Conservation (phyloP, 2,113 vertebrate species). For the Platysternon megacephalum region DNA sequence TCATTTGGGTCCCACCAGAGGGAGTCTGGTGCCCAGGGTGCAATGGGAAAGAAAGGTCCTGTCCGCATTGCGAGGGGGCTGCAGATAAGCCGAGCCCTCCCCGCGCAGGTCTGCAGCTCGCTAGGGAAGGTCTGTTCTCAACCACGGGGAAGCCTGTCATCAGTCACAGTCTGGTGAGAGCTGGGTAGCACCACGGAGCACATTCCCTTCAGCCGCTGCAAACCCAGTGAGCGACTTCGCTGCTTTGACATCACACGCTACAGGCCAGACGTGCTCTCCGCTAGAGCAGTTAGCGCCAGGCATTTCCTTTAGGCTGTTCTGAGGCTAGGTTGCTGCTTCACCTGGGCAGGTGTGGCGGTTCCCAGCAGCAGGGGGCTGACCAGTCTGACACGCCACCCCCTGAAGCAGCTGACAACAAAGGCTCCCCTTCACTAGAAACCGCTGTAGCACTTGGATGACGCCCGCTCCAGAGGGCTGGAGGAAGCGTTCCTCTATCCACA, state of each 20-base stretch:
- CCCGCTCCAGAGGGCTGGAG: neutral
- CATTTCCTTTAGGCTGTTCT: too few relatives aligned
- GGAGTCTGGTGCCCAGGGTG: neutral
- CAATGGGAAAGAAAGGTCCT: neutral
- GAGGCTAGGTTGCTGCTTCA: neutral
- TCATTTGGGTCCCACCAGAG: neutral
- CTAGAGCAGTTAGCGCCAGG: neutral
- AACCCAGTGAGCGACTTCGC: neutral
- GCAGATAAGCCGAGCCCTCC: neutral
- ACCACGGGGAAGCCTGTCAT: neutral
- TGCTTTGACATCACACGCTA: neutral
- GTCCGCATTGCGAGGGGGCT: neutral
- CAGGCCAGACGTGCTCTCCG: neutral
- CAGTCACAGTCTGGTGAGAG: neutral
- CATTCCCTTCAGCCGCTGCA: too few relatives aligned
- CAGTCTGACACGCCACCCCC: neutral
- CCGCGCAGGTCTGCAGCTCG: neutral
- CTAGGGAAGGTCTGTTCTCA: neutral
- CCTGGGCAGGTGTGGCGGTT: too few relatives aligned
- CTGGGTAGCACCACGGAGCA: neutral
- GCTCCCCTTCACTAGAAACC: neutral
- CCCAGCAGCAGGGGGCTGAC: too few relatives aligned
- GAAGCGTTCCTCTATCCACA: neutral
- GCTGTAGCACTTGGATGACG: too few relatives aligned
- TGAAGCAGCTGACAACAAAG: neutral